Percentiles rank a stretch among this genome's conserved stretches.
Evolutionary conservation across 23 tunicate genomes (phyloP).

Genomic region (Botrylloides violaceus): DNA sequence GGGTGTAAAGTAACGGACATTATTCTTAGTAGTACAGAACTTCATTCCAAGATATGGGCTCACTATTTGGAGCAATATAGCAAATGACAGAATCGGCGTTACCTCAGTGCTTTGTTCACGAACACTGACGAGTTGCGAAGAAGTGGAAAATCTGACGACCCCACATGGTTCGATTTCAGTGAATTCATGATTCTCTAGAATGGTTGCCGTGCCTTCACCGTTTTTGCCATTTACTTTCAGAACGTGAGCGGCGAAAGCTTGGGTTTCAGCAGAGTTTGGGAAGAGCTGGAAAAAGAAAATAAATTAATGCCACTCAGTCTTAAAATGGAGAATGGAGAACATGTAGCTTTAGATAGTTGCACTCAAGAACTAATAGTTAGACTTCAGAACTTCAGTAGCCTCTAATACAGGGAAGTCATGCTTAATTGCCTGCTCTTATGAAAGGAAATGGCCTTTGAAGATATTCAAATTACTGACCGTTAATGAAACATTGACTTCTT

Average conservation of each 20-base stretch:
- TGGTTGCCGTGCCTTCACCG: constrained; percentile 36
- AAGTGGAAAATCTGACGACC: constrained; percentile 39
- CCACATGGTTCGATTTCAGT: constrained; percentile 80
- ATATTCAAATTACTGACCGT: too few relatives aligned
- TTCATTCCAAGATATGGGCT: too few relatives aligned
- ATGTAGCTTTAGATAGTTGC: too few relatives aligned
- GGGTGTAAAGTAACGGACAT: too few relatives aligned
- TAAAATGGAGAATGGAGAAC: too few relatives aligned
- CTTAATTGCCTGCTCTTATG: too few relatives aligned
- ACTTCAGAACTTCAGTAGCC: not conserved
- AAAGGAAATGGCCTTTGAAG: too few relatives aligned
- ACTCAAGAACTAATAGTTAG: too few relatives aligned
- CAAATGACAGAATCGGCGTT: not conserved
- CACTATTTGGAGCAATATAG: too few relatives aligned
- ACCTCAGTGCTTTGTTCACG: constrained; percentile 12
- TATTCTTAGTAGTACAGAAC: too few relatives aligned
- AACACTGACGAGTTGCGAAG: constrained; percentile 27
- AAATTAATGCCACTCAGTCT: too few relatives aligned
- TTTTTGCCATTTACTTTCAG: constrained; percentile 18
- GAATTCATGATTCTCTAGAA: constrained; percentile 24
- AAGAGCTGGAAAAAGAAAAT: constrained; percentile 37
- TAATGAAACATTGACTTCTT: constrained; percentile 21
- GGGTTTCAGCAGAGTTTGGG: constrained; percentile 13
- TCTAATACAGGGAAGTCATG: too few relatives aligned
- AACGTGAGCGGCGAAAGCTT: constrained; percentile 36